Evolutionary conservation across 2,888 invertebrate genomes (phyloP).

Genomic region (Crioceris asparagi): DNA sequence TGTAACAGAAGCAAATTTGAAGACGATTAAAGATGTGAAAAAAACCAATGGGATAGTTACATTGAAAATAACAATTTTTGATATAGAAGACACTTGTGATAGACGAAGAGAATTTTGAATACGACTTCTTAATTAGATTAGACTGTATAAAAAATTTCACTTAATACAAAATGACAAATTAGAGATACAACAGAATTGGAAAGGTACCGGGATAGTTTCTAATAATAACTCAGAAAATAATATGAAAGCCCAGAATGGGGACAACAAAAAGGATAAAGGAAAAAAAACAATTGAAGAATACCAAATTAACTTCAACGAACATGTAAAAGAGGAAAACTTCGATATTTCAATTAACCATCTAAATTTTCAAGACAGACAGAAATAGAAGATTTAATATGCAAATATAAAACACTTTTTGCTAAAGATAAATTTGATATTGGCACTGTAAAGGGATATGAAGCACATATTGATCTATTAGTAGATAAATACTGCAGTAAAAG

Average conservation of each 20-base stretch:
- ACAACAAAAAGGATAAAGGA: background rate
- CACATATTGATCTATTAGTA: background rate
- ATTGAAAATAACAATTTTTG: background rate
- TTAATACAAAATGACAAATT: background rate
- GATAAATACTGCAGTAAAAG: background rate
- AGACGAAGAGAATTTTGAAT: background rate
- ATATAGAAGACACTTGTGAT: background rate
- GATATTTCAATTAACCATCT: background rate
- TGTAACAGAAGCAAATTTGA: background rate
- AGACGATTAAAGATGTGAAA: too few species aligned
- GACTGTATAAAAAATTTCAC: background rate
- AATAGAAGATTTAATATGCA: background rate
- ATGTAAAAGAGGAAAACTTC: background rate
- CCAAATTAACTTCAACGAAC: background rate
- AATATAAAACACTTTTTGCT: background rate
- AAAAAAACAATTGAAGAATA: background rate
- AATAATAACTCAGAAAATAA: background rate
- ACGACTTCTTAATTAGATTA: background rate
- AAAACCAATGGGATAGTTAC: background rate
- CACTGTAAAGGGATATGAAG: background rate
- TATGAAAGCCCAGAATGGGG: background rate
- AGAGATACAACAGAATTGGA: background rate
- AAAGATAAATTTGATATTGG: too few species aligned
- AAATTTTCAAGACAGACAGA: background rate
- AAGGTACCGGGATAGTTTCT: too few species aligned